phyloP scores from a whole-genome alignment of 2,113 vertebrate species.

The Polypterus senegalus region DNA sequence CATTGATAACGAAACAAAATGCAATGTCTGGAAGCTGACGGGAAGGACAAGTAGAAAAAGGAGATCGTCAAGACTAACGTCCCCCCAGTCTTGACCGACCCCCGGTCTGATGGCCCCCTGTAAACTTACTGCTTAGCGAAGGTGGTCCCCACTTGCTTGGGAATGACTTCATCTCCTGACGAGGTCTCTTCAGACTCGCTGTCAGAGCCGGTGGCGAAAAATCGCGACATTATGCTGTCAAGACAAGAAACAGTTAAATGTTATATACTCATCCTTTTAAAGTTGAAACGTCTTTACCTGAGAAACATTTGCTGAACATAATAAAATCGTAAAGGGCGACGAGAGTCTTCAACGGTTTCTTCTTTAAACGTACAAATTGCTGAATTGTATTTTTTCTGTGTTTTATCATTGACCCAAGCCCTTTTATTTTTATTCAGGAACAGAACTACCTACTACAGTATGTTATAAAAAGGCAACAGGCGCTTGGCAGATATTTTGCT shows the following conservation, averaged over 20 bases:
- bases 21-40: no score
- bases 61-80: not conserved
- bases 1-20: no score
- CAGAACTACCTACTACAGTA: no score
- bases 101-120: no score
- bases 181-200: slow-evolving; percentile 79
- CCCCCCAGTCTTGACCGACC: not conserved
- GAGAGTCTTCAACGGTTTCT: not conserved
- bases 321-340: not conserved
- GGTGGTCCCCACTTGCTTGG: slow-evolving; percentile 68
- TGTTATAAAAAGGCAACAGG: no score
- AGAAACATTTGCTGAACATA: not conserved
- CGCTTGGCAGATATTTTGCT: no score
- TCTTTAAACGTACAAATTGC: not conserved
- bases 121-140: slow-evolving; percentile 67
- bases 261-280: not conserved
- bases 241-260: not conserved
- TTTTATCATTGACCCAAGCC: not conserved
- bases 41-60: no score
- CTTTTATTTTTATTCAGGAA: no score
- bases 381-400: not conserved
- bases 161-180: slow-evolving; percentile 64
- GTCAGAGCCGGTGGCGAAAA: slow-evolving; percentile 81
- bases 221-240: slow-evolving; percentile 62
- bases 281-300: not conserved